These are phyloP conservation scores for Linyphia triangularis DNA, from an alignment of 2,888 invertebrate genomes.

Conservation along the genomic window DNA sequence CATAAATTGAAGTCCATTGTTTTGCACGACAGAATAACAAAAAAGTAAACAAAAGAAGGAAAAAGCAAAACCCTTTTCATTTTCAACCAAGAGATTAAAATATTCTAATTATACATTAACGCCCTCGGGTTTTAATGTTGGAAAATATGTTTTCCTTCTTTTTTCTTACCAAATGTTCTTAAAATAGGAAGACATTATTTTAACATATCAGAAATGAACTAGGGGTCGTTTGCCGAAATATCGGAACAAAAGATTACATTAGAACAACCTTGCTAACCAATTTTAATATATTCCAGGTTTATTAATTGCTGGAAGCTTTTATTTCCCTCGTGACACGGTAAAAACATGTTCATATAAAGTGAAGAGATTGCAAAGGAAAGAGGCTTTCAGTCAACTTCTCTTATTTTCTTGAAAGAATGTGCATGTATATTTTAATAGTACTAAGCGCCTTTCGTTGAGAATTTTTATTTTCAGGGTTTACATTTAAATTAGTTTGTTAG, in stretches of 20 bases:
- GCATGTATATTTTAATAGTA: too few relatives aligned
- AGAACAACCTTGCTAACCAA: slow-evolving; percentile 15
- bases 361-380: too few relatives aligned
- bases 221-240: slow-evolving; percentile 19
- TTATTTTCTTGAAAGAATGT: too few relatives aligned
- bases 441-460: too few relatives aligned
- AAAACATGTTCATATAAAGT: neutral
- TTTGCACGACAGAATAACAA: slow-evolving; percentile 9
- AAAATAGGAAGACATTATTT: neutral
- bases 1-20: slow-evolving; percentile 40
- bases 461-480: neutral
- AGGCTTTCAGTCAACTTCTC: too few relatives aligned
- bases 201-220: neutral
- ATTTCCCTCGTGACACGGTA: neutral
- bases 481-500: too few relatives aligned
- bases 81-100: slow-evolving; percentile 34
- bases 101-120: slow-evolving; percentile 51
- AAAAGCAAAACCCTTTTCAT: slow-evolving; percentile 36
- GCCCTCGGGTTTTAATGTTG: slow-evolving; percentile 27
- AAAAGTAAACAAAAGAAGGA: neutral
- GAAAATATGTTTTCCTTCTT: slow-evolving; percentile 29
- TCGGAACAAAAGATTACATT: slow-evolving; percentile 28
- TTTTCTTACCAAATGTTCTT: neutral
- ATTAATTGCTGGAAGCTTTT: slow-evolving; percentile 43
- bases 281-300: slow-evolving; percentile 38